phyloP scores from a whole-genome alignment of 2,888 invertebrate species.

The Leptothorax acervorum region DNA sequence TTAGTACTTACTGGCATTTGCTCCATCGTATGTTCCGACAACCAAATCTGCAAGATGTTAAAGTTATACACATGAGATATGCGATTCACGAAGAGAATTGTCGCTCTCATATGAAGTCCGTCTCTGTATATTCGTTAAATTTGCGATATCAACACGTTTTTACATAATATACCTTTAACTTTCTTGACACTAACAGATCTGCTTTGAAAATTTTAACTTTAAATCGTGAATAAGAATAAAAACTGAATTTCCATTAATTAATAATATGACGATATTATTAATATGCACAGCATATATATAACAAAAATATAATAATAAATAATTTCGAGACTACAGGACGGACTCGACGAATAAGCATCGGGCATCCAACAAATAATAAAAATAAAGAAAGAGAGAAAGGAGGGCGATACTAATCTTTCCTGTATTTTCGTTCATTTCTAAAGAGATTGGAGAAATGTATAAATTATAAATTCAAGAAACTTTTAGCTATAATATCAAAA shows the following conservation, averaged over 20 bases:
- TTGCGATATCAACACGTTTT: neutral
- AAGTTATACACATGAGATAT: constrained; percentile 68
- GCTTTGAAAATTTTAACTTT: neutral
- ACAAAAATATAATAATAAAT: constrained; percentile 10
- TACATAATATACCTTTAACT: neutral
- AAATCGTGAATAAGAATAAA: constrained; percentile 14
- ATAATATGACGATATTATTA: neutral
- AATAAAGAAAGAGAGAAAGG: constrained; percentile 33
- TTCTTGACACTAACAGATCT: neutral
- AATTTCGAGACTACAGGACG: constrained; percentile 6
- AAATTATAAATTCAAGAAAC: neutral
- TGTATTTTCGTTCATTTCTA: neutral
- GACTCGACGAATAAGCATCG: neutral
- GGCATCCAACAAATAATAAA: constrained; percentile 8
- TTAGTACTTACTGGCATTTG: constrained; percentile 92
- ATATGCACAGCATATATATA: neutral
- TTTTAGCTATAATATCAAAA: neutral
- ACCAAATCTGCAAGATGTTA: constrained; percentile 90
- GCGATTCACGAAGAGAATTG: constrained; percentile 27
- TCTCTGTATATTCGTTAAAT: constrained; percentile 10
- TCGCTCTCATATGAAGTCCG: constrained; percentile 19
- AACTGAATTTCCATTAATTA: constrained; percentile 15
- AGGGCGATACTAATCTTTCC: neutral
- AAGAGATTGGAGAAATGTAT: neutral
- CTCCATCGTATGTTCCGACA: constrained; percentile 90